A percentile compares a stretch with the other conserved stretches of the same genome.
phyloP scores from a whole-genome alignment of 35 echinoderm and acorn worm genomes.

The Hemicentrotus pulcherrimus region DNA sequence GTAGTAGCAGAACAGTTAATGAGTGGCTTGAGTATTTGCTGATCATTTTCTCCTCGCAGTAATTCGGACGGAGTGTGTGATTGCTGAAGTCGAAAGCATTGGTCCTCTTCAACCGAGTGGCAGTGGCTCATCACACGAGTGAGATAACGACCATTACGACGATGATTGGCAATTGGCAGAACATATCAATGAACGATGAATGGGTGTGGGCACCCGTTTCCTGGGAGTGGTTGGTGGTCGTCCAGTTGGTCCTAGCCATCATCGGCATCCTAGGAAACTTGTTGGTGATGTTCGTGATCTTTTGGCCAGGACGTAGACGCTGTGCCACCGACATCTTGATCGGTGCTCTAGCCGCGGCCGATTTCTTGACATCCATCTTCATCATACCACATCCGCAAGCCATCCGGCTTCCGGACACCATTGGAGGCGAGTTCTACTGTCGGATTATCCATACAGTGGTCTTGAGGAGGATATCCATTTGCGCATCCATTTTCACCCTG shows the following conservation, averaged over 20 bases:
- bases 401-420: not conserved
- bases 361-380: slow-evolving; percentile 71
- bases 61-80: too few species aligned
- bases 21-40: too few species aligned
- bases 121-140: too few species aligned
- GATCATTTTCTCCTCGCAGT: too few species aligned
- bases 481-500: slow-evolving; percentile 77
- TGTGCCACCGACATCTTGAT: slow-evolving; percentile 80
- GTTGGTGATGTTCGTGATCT: slow-evolving; percentile 40
- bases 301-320: slow-evolving; percentile 18
- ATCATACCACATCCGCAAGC: slow-evolving; percentile 71
- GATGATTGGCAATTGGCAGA: not conserved
- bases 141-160: too few species aligned
- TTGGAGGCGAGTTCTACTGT: slow-evolving; percentile 73
- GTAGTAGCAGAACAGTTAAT: too few species aligned
- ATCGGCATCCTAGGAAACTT: slow-evolving; percentile 66
- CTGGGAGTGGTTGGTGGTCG: slow-evolving; percentile 49
- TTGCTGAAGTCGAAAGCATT: too few species aligned
- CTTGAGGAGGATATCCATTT: slow-evolving; percentile 76
- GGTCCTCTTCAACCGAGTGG: too few species aligned
- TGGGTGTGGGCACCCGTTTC: slow-evolving; percentile 22
- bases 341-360: slow-evolving; percentile 74
- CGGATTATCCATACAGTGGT: slow-evolving; percentile 61
- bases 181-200: not conserved
- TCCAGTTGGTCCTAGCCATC: slow-evolving; percentile 51